A percentile compares a stretch with the other conserved stretches of the same genome.
These are phyloP conservation scores for Drosophila subobscura DNA, from an alignment of 1,140 invertebrate genomes.

Conservation along the genomic window DNA sequence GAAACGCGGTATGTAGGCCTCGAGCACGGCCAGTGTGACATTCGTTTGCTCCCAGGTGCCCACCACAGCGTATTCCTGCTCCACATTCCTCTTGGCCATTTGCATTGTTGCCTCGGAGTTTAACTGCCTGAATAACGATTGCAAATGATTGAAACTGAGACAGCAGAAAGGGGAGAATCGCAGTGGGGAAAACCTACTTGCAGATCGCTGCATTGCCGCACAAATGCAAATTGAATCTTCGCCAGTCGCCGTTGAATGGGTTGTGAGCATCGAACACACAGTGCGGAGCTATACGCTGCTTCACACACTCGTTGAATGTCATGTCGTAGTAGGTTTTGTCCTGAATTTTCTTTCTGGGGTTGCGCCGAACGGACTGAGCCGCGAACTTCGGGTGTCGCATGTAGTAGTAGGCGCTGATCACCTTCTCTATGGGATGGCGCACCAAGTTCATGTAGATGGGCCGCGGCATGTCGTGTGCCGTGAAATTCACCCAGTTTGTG, in stretches of 20 bases:
- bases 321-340: conserved; percentile 93
- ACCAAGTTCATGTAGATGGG: conserved; percentile 96
- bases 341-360: conserved; percentile 90
- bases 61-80: conserved; percentile 93
- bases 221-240: conserved; percentile 92
- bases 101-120: conserved; percentile 92
- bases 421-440: conserved; percentile 93
- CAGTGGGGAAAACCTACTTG: conserved; percentile 55
- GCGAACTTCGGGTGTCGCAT: conserved; percentile 87
- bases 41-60: conserved; percentile 94
- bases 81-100: conserved; percentile 92
- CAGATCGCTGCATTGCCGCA: conserved; percentile 88
- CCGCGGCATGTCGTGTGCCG: conserved; percentile 89
- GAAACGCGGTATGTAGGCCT: conserved; percentile 92
- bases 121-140: conserved; percentile 87
- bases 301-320: conserved; percentile 94
- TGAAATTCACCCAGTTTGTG: conserved; percentile 85
- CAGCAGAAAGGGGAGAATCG: no score
- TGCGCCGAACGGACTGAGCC: conserved; percentile 88
- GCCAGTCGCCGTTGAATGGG: conserved; percentile 90
- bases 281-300: conserved; percentile 88
- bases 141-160: not conserved
- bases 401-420: conserved; percentile 94
- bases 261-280: conserved; percentile 87
- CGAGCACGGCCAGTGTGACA: conserved; percentile 91